Base-by-base conservation (phyloP, 2,888 invertebrate genomes). In the Chromoteleia sp. region DNA sequence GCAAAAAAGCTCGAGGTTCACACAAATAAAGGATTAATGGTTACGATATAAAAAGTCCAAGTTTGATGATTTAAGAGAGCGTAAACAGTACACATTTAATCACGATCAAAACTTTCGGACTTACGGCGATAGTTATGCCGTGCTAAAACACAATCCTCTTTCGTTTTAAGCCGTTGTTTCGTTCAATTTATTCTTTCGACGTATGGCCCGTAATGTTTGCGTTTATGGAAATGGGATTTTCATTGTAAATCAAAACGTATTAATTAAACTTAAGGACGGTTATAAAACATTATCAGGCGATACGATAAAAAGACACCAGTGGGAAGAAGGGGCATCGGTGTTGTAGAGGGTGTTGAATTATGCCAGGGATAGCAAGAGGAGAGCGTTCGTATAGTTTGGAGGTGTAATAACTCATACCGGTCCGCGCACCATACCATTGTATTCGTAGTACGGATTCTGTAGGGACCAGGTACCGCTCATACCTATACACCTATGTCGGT, bases 401-500 rank as follows among this genome's bases (percentile, higher is more conserved):
- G 86, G 87, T 87, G 88, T 88, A 89, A 90, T 90, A 90, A 90
- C 88, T 90, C 89, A 90, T 88, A 85, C 85, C 83, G 87, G 87
- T 86, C 86, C 87, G 86, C 85, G 86, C 89, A 90, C 90, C 90
- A 90, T 90, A 88, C 89, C 89, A 89, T 89, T 90, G 89, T 89
- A 88, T 85, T 88, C 87, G 88, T 87, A 86, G 87, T 89, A 87
- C 86, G 87, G 89, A 89, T 90, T 89, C 90, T 91, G 88, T 87
- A 85, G 86, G 84, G 88, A 90, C 87, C 90, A 89, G 89, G 85
- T 84, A 83, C 81, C 70, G 74, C 78, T 78, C 81, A 74, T 80
- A 82, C 80, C 77, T 63, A 77, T 75, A 75, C 59, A 58, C 45
- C 70, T 41, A 63, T 61, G 33, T 58, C 29, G 54, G 21, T 10